Conservation (phyloP, 2,888 invertebrate genomes). For the Myopa tessellatipennis region DNA sequence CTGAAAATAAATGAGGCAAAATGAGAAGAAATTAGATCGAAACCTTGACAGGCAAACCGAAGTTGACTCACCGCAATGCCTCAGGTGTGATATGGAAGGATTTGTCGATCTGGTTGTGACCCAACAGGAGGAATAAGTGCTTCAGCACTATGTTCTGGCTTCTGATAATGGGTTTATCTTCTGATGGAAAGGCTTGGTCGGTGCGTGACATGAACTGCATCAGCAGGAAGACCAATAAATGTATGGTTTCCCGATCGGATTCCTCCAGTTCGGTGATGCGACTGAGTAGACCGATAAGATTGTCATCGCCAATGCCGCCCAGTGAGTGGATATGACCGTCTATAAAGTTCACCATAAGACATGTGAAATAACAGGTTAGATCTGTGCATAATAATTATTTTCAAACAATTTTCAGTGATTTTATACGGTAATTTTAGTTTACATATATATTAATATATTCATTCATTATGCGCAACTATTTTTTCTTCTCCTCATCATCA, state of each 20-base stretch:
- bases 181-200: constrained; percentile 85
- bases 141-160: constrained; percentile 89
- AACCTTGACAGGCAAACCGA: background rate
- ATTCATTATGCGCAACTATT: too few relatives aligned
- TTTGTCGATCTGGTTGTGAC: constrained; percentile 92
- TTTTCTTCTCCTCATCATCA: too few relatives aligned
- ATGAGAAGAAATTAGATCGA: background rate
- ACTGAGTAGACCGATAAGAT: constrained; percentile 82
- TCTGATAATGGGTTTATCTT: constrained; percentile 83
- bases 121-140: constrained; percentile 91
- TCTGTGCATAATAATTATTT: too few relatives aligned
- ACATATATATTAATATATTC: constrained; percentile 1
- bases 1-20: constrained; percentile 68
- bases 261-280: constrained; percentile 93
- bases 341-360: constrained; percentile 58
- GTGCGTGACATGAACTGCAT: constrained; percentile 94
- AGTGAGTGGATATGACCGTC: constrained; percentile 88
- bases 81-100: constrained; percentile 91
- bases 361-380: constrained; percentile 27
- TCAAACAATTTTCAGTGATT: constrained; percentile 37
- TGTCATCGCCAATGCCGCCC: constrained; percentile 84
- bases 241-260: constrained; percentile 94
- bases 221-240: constrained; percentile 91
- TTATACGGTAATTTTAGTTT: constrained; percentile 21
- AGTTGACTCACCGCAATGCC: constrained; percentile 75